Base-by-base conservation (phyloP, 1,140 invertebrate genomes). In the Drosophila micromelanica region DNA sequence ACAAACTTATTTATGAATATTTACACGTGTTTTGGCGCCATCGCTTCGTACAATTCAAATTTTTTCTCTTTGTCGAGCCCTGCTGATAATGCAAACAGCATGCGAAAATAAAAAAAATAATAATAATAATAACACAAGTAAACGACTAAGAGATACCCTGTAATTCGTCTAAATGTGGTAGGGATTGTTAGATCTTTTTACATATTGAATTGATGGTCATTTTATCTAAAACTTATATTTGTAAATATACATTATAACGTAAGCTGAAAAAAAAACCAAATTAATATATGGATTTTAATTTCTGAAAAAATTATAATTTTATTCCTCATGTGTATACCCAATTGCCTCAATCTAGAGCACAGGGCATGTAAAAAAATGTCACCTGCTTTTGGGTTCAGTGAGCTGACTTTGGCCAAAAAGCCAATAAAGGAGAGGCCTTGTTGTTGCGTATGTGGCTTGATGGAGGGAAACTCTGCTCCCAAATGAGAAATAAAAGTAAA, bases 401-500 rank as follows among this genome's bases (percentile, higher is more conserved):
- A 75, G 75, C 60, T 75, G 79, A 78, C 73, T 78, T 82, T 71
- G 67, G 67, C 72, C 57, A 65, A 52, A 78, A 82, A 84, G 80
- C 80, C 80, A 84, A 79, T 82, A 76, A 81, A 73, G 73, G 56
- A 45, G 17, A 8, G 62, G 62, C 9, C 32, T 12, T n/a, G 49
- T 55, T 9, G 8, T 27, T 59, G n/a, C 37, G 8, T 17, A 27
- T 12, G 43, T 27, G 27, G 2, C 15, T 17, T 17, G 17, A 17
- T 42, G 23, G 37, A 30, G 15, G 30, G 45, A n/a, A n/a, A n/a
- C n/a, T 40, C 27, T 59, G 59, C 65, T 75, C 82, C 84, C 84
- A 87, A 87, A 87, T 79, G 82, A 82, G 84, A 82, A 82, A 87
- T 87, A 87, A 87, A 87, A 87, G 76, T 87, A 87, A 89, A 87